These are phyloP conservation scores for Strigamia crassipes DNA, from an alignment of 2,888 invertebrate species.

Conservation along the genomic window DNA sequence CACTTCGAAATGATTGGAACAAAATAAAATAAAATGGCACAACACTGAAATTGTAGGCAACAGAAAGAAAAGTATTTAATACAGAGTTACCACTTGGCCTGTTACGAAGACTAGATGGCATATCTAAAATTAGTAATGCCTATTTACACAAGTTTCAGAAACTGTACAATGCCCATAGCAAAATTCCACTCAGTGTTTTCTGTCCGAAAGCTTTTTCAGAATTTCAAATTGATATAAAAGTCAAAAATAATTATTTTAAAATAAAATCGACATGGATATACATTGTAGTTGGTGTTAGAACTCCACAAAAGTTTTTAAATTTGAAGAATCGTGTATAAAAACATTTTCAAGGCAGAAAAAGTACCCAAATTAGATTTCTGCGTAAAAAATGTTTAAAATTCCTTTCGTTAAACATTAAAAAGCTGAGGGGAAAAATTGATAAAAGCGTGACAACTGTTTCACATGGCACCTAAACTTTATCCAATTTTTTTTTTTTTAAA, in stretches of 20 bases:
- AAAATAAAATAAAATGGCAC: constrained; percentile 6
- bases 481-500: constrained; percentile 11
- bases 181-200: background rate
- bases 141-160: constrained; percentile 32
- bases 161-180: constrained; percentile 24
- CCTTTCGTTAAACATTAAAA: background rate
- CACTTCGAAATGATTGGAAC: background rate
- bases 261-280: constrained; percentile 30
- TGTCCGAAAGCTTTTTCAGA: background rate
- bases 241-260: constrained; percentile 32
- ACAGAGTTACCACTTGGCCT: constrained; percentile 11
- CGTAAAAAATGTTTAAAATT: constrained; percentile 32
- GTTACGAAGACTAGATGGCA: constrained; percentile 33
- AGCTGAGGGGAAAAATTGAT: constrained; percentile 13
- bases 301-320: background rate
- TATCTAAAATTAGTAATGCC: constrained; percentile 34
- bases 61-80: background rate
- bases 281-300: background rate
- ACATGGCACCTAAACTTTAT: constrained; percentile 22
- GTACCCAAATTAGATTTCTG: constrained; percentile 14
- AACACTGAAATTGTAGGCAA: constrained; percentile 29
- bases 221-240: constrained; percentile 25
- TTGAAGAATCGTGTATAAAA: constrained; percentile 15
- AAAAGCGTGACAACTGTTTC: constrained; percentile 33
- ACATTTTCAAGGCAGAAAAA: constrained; percentile 36